Conservation (phyloP, 2,113 vertebrate species). For the Lamprotornis superbus region DNA sequence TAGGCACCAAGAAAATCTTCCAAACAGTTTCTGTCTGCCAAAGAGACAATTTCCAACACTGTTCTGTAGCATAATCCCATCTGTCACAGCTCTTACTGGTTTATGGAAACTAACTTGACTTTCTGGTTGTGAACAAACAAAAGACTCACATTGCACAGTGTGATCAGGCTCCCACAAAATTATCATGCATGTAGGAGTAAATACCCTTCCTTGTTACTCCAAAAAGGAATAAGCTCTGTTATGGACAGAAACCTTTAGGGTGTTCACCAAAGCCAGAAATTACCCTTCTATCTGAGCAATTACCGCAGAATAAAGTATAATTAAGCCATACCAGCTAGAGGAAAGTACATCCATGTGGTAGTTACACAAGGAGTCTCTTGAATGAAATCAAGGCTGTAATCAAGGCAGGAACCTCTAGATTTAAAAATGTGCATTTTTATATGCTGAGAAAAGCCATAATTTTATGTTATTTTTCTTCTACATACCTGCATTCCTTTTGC, state of each 20-base stretch:
- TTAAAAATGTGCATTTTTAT: neutral
- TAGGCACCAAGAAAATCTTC: neutral
- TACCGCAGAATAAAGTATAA: neutral
- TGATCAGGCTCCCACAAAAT: neutral
- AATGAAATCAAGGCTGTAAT: neutral
- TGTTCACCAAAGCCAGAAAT: neutral
- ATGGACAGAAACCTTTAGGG: neutral
- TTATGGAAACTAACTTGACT: neutral
- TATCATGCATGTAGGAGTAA: neutral
- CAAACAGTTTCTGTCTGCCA: conserved; percentile 23
- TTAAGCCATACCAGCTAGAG: neutral
- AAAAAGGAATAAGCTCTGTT: neutral
- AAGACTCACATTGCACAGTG: neutral
- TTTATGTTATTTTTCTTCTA: neutral
- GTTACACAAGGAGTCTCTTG: neutral
- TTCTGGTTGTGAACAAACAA: neutral
- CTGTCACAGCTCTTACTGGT: conserved; percentile 6
- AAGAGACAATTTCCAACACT: conserved; percentile 19
- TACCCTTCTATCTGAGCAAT: neutral
- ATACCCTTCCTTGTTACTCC: neutral
- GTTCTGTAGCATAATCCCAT: neutral
- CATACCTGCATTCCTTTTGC: neutral
- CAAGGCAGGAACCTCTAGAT: neutral
- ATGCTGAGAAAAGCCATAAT: neutral
- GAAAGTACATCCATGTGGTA: neutral